Base-by-base conservation (phyloP, 2,113 vertebrate genomes). In the Suricata suricatta region DNA sequence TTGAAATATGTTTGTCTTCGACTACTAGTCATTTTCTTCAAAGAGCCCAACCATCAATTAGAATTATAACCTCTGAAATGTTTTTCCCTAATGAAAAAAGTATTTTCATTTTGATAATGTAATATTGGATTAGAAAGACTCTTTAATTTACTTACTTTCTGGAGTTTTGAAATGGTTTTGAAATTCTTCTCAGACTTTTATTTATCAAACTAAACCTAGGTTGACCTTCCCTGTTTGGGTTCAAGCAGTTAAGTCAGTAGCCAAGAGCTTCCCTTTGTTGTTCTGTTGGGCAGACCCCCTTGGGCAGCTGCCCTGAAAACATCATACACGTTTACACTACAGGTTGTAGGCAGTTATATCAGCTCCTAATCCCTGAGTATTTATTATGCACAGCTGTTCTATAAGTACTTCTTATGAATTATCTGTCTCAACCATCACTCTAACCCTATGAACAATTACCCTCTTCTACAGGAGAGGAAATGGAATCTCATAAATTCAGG, bases 31-130 rank as follows among this genome's bases (percentile, higher is more conserved):
- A 95, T 98, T 86, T 97, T 98, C 94, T 98, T 98, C 66, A 96
- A 96, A 92, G 76, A 84, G 98, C 85, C 79, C 88, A 17, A 95
- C 93, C 81, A 89, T 97, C 94, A 97, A 95, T 92, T 95, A 93
- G 93, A 97, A 97, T 97, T 91, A 97, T 71, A 92, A 96, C 38
- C 10, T 95, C 97, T 95, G 95, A 98, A 97, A 98, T 87, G 93
- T 93, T 98, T 98, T 98, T 97, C 93, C 96, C 96, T 98, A 98
- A 98, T 96, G 90, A 98, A 98, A 98, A 98, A 63, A 97, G 92
- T 97, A 92, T 64, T 97, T 84, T 98, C 74, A 98, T 98, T 98
- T 98, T 98, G 79, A 93, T 98, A 98, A 97, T 95, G 60, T 87
- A 93, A 29, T 41, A 76, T 31, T 2, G 64, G 81, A 98, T 96